Conservation (phyloP, 2,888 invertebrate genomes). For the Brachyptera putata region DNA sequence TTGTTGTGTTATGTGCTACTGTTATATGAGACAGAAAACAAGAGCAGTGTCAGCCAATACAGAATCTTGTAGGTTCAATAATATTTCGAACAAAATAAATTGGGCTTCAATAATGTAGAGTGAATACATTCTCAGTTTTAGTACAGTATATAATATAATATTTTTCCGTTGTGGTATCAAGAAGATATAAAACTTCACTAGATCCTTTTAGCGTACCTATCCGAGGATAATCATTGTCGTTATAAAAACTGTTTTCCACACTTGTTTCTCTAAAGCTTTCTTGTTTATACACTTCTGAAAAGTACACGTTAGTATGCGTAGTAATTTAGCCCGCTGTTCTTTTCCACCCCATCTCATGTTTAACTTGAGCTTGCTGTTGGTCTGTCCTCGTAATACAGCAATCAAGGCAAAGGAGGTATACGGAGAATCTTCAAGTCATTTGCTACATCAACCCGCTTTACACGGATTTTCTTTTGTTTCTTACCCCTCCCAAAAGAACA, state of each 20-base stretch:
- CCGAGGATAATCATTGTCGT: conserved; percentile 26
- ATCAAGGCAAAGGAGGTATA: conserved; percentile 17
- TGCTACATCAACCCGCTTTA: neutral
- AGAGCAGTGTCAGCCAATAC: too few relatives aligned
- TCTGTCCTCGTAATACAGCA: conserved; percentile 24
- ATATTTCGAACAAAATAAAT: too few relatives aligned
- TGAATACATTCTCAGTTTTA: too few relatives aligned
- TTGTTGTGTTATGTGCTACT: neutral
- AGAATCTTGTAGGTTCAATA: too few relatives aligned
- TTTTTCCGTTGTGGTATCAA: conserved; percentile 4
- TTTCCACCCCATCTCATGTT: conserved; percentile 17
- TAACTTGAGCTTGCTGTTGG: conserved; percentile 8
- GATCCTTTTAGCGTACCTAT: conserved; percentile 20
- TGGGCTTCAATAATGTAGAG: too few relatives aligned
- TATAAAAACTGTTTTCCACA: conserved; percentile 23
- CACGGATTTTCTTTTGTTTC: conserved; percentile 23
- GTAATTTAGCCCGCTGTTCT: conserved; percentile 25
- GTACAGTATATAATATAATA: too few relatives aligned
- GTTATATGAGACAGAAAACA: too few relatives aligned
- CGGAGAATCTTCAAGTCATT: neutral
- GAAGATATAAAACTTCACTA: conserved; percentile 8
- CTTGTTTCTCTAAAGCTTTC: conserved; percentile 23
- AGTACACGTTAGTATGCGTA: conserved; percentile 19
- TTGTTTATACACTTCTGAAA: conserved; percentile 21
- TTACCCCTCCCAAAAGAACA: conserved; percentile 2